Percentiles rank a stretch among this genome's conserved stretches.
These are phyloP conservation scores for Amblyjoppa proteus DNA, from an alignment of 2,888 invertebrate genomes.

Conservation along the genomic window DNA sequence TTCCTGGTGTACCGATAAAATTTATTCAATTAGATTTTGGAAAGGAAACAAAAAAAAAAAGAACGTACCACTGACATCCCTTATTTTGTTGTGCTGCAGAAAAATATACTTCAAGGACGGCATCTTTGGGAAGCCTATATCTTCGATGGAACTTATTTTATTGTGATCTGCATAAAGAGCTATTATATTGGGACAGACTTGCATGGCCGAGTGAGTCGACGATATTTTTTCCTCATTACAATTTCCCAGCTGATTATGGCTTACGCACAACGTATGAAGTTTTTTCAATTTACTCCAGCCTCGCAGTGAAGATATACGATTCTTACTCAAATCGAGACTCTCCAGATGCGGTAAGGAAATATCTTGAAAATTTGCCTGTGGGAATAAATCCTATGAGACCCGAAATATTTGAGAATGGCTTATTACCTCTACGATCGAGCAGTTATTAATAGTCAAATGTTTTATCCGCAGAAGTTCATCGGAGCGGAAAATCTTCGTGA, in stretches of 20 bases:
- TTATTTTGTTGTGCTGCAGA: constrained; percentile 71
- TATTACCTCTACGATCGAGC: constrained; percentile 71
- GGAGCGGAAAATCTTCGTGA: constrained; percentile 59
- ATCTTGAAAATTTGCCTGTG: constrained; percentile 68
- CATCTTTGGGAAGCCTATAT: constrained; percentile 58
- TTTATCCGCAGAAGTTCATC: constrained; percentile 65
- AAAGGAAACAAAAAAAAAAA: neutral
- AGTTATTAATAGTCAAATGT: constrained; percentile 70
- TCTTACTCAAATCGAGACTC: constrained; percentile 74
- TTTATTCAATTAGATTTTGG: neutral
- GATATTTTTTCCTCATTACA: neutral
- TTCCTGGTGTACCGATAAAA: constrained; percentile 56
- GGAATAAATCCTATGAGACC: neutral
- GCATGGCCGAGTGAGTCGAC: neutral
- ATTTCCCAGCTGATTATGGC: constrained; percentile 68
- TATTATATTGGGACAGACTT: constrained; percentile 65
- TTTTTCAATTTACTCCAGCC: constrained; percentile 69
- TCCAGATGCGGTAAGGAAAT: constrained; percentile 71
- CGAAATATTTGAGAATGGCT: neutral
- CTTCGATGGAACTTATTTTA: constrained; percentile 64
- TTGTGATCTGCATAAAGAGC: constrained; percentile 74
- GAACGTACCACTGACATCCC: constrained; percentile 69
- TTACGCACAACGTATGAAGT: constrained; percentile 72
- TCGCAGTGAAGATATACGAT: constrained; percentile 69
- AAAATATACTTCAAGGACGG: constrained; percentile 72